These are phyloP conservation scores for Vesta saturnalis DNA, from an alignment of 2,888 invertebrate genomes.

Conservation along the genomic window DNA sequence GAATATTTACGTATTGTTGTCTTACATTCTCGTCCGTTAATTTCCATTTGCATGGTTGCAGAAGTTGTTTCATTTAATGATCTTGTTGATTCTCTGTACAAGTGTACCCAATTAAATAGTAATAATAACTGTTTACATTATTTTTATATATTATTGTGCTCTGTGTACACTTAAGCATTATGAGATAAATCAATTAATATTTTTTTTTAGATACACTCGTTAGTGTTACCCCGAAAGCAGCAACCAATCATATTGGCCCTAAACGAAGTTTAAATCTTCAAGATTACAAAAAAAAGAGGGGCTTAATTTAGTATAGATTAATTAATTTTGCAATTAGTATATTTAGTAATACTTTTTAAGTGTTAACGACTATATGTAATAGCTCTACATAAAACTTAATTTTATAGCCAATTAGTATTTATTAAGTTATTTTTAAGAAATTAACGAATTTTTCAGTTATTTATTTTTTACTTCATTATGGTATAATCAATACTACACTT, in stretches of 20 bases:
- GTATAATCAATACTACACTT: too few relatives aligned
- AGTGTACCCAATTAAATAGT: too few relatives aligned
- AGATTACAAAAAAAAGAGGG: conserved; percentile 93
- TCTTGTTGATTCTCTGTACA: too few relatives aligned
- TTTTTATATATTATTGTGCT: too few relatives aligned
- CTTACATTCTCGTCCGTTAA: too few relatives aligned
- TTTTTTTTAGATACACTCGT: conserved; percentile 69
- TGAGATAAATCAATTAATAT: too few relatives aligned
- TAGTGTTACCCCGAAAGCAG: conserved; percentile 78
- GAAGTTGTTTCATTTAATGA: too few relatives aligned
- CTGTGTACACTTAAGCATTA: too few relatives aligned
- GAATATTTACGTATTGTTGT: too few relatives aligned
- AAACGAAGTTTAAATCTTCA: conserved; percentile 88
- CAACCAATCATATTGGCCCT: conserved; percentile 79
- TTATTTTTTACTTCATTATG: conserved; percentile 4
- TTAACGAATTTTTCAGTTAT: background rate
- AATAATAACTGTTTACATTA: too few relatives aligned
- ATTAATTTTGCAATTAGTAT: background rate
- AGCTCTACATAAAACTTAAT: background rate
- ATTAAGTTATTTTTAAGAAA: background rate
- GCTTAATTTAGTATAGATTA: conserved; percentile 71
- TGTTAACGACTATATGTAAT: conserved; percentile 3
- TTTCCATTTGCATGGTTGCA: too few relatives aligned
- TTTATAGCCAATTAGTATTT: background rate
- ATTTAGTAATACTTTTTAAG: conserved; percentile 5